Evolutionary conservation across 2,888 invertebrate species (phyloP).

Genomic region (Apamea crenata): DNA sequence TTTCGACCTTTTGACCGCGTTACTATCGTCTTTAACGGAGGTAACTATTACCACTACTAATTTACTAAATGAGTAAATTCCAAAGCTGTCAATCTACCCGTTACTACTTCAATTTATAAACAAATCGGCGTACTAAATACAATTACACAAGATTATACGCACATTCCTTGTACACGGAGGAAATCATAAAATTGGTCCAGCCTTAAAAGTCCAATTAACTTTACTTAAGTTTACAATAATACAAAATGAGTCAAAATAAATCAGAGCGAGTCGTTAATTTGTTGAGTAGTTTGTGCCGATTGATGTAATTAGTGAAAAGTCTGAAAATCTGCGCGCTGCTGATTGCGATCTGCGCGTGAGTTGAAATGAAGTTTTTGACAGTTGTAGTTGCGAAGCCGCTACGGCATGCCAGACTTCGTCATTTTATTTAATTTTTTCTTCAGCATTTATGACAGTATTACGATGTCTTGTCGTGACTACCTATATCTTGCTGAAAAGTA

Average conservation of each 20-base stretch:
- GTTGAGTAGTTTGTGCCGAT: conserved; percentile 6
- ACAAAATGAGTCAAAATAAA: conserved; percentile 36
- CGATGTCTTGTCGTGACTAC: background rate
- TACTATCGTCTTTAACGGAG: background rate
- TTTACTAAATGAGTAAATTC: conserved; percentile 33
- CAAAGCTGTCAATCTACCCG: conserved; percentile 33
- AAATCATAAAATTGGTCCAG: conserved; percentile 60
- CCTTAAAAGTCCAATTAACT: conserved; percentile 46
- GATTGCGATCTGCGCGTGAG: conserved; percentile 4
- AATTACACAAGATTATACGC: conserved; percentile 53
- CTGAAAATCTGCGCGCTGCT: conserved; percentile 25
- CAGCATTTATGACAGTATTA: background rate
- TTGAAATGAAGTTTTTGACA: background rate
- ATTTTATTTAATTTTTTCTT: background rate
- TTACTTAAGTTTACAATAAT: conserved; percentile 41
- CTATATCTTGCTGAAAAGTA: background rate
- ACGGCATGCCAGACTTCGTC: background rate
- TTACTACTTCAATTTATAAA: conserved; percentile 39
- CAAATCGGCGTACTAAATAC: conserved; percentile 50
- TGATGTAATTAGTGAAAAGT: conserved; percentile 48
- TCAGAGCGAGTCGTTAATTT: conserved; percentile 22
- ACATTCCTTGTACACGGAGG: conserved; percentile 57
- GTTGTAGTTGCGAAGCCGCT: background rate
- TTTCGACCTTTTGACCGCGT: conserved; percentile 9
- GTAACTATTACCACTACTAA: background rate